Evolutionary conservation across 2,113 vertebrate genomes (phyloP).

Genomic region (Edolisoma coerulescens): DNA sequence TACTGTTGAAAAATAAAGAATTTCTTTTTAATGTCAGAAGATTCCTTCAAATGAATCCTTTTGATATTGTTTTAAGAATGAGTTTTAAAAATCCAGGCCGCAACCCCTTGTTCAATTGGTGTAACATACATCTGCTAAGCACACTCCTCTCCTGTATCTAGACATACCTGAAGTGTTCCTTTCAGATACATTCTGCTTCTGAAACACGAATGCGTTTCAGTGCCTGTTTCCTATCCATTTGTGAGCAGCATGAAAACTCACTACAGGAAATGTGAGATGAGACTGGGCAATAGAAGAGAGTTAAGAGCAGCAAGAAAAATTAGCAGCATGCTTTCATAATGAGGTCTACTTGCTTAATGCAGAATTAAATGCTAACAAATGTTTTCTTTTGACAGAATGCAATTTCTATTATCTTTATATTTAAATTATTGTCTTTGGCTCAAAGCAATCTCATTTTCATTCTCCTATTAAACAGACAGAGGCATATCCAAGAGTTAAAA

Average conservation of each 20-base stretch:
- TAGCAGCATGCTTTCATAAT: background rate
- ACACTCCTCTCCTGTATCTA: background rate
- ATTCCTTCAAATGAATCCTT: background rate
- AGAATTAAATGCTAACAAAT: background rate
- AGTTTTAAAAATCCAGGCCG: background rate
- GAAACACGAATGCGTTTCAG: background rate
- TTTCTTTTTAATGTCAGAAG: background rate
- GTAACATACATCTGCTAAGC: background rate
- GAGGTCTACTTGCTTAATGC: background rate
- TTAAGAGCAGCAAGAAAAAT: background rate
- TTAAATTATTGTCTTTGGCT: background rate
- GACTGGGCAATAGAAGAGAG: background rate
- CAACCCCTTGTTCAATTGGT: background rate
- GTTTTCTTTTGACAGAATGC: background rate
- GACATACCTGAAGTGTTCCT: background rate
- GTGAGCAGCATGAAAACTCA: background rate
- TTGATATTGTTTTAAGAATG: background rate
- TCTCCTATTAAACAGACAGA: background rate
- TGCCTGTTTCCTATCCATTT: background rate
- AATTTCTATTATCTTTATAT: background rate
- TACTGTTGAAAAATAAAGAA: background rate
- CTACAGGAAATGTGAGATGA: background rate
- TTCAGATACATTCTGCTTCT: background rate
- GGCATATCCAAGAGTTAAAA: background rate
- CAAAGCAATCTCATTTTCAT: background rate